A percentile compares a stretch with the other conserved stretches of the same genome.
Conservation (phyloP, 2,113 vertebrate species). For the Crotophaga sulcirostris region DNA sequence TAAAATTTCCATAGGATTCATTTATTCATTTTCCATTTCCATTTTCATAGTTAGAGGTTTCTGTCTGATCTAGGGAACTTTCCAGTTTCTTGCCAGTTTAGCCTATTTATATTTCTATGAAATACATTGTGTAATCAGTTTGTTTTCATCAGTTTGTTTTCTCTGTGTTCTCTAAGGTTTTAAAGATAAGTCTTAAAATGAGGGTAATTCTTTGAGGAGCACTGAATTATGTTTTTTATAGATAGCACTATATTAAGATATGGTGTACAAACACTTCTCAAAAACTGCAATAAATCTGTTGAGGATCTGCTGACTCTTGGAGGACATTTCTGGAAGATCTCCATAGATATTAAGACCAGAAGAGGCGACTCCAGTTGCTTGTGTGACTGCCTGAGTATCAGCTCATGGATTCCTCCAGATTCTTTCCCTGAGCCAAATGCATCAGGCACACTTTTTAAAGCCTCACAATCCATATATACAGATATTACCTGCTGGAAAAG, state of each 20-base stretch:
- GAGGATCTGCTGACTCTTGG: neutral
- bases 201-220: neutral
- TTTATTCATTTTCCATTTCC: no score
- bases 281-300: neutral
- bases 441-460: neutral
- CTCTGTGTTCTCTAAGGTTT: neutral
- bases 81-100: neutral
- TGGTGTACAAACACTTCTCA: neutral
- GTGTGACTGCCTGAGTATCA: neutral
- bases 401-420: neutral
- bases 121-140: neutral
- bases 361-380: neutral
- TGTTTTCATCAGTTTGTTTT: neutral
- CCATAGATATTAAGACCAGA: neutral
- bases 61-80: neutral
- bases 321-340: neutral
- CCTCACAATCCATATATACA: neutral
- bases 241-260: neutral
- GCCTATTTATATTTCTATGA: neutral
- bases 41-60: neutral
- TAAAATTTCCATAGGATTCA: rapidly evolving
- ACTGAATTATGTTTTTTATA: neutral
- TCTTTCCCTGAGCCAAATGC: neutral
- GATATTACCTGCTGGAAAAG: neutral
- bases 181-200: neutral